Evolutionary conservation across 2,888 invertebrate species (phyloP).

Genomic region (Iselma pallidipennis): DNA sequence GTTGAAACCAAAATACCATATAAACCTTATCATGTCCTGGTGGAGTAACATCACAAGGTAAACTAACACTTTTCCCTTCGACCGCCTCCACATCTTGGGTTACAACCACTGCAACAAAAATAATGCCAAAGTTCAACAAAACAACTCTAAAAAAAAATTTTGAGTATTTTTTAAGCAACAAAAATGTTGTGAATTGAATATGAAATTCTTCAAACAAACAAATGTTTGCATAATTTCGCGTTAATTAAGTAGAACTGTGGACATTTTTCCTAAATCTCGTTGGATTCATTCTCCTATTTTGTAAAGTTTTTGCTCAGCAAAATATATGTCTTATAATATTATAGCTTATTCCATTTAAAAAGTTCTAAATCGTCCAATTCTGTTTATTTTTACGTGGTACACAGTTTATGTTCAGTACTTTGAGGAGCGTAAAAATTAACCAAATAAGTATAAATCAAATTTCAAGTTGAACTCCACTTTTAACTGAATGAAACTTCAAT

Average conservation of each 20-base stretch:
- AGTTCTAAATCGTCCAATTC: not conserved
- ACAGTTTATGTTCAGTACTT: not conserved
- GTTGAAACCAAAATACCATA: conserved; percentile 92
- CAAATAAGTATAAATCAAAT: not conserved
- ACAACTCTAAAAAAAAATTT: conserved; percentile 39
- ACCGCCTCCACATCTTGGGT: conserved; percentile 85
- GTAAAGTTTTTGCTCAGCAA: too few species aligned
- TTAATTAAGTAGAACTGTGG: too few species aligned
- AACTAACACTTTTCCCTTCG: conserved; percentile 83
- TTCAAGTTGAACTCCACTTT: not conserved
- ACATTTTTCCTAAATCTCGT: too few species aligned
- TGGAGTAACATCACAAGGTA: conserved; percentile 85
- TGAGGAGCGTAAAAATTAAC: not conserved
- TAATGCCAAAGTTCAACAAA: conserved; percentile 4
- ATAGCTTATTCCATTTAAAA: too few species aligned
- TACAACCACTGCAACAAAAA: conserved; percentile 63
- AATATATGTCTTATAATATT: too few species aligned
- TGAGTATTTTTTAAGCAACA: too few species aligned
- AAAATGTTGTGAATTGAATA: too few species aligned
- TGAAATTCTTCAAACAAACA: too few species aligned
- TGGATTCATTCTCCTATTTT: too few species aligned
- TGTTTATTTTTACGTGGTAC: not conserved
- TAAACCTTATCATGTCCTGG: conserved; percentile 83
- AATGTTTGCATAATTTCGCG: too few species aligned
- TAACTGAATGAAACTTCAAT: not conserved